phyloP scores from a whole-genome alignment of 1,140 invertebrate genomes.

The Procambarus clarkii region DNA sequence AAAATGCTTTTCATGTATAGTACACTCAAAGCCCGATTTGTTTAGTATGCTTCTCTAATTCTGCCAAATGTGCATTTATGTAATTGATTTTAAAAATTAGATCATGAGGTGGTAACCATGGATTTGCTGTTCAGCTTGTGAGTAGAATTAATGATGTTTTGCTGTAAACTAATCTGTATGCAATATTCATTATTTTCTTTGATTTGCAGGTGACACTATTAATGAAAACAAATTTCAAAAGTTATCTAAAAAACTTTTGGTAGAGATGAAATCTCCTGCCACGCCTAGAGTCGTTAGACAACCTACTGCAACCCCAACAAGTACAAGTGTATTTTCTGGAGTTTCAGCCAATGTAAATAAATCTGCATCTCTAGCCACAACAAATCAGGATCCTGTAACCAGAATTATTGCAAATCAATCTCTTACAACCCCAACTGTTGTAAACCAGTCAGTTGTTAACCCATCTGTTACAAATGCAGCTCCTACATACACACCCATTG shows the following conservation, averaged over 20 bases:
- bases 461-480: no score
- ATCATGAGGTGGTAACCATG: not conserved
- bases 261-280: not conserved
- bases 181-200: not conserved
- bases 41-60: no score
- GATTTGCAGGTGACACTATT: not conserved
- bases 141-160: slow-evolving; percentile 2
- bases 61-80: no score
- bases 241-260: not conserved
- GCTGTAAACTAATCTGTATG: not conserved
- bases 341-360: no score
- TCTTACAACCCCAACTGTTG: not conserved
- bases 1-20: no score
- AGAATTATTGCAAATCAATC: not conserved
- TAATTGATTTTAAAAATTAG: no score
- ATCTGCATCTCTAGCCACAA: not conserved
- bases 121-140: not conserved
- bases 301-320: not conserved
- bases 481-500: no score
- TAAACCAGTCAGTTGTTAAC: no score
- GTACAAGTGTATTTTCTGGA: not conserved
- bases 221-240: not conserved
- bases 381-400: not conserved
- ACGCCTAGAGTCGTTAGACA: not conserved
- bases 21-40: no score